Evolutionary conservation across 2,888 invertebrate genomes (phyloP), one percentile per base, ranked within the genome.

Genomic region (Yponomeuta cagnagella): DNA sequence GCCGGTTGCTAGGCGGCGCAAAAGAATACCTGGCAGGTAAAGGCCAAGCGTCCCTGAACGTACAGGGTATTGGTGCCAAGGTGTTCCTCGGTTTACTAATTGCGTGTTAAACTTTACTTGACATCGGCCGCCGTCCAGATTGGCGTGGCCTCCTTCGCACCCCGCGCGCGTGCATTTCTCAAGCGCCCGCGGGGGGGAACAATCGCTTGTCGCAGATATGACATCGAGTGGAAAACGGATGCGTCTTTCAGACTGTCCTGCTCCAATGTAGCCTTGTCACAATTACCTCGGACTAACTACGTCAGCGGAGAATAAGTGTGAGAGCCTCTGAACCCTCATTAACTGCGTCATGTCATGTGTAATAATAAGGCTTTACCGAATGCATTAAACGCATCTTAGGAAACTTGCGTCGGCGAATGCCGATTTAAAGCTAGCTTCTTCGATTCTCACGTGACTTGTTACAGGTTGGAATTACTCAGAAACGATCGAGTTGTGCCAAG

Each of bases 61-160:
- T 78, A 78, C 77, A 78, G 79, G 78, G 80, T 80, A 89, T 89
- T 81, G 83, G 85, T 88, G 90, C 88, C 90, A 90, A 90, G 89
- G 88, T 84, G 81, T 85, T 85, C 81, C 80, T 73, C 81, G 81
- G 81, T 80, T 82, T 85, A 85, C 86, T 88, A 89, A 90, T 90
- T 89, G 88, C 89, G 89, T 89, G 89, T 87, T 88, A 88, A 89
- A 90, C 86, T 89, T 90, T 86, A 89, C 89, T 88, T 87, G 89
- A 89, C 89, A 85, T 84, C 86, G 81, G 82, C 85, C 85, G 88
- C 86, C 76, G 76, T 74, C 83, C 83, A 80, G 75, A 76, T 72
- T 79, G 79, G 74, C 74, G 76, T 78, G 84, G 69, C 23, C 52
- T 69, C 84, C 75, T 85, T 78, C 77, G 76, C 75, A 73, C 74